Evolutionary conservation across 2,888 invertebrate species (phyloP).

Genomic region (Crematogaster levior): DNA sequence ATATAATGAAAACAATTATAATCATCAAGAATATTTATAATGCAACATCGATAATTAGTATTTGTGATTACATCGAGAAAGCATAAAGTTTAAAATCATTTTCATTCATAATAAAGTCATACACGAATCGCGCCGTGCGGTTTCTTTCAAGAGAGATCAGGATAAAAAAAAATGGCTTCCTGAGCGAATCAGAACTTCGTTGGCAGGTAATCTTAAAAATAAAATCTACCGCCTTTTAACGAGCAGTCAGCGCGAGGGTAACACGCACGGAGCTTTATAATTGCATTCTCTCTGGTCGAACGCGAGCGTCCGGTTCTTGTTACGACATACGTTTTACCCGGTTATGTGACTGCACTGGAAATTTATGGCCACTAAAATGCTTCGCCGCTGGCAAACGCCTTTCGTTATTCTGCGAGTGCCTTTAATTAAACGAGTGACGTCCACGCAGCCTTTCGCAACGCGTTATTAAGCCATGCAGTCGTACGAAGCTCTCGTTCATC

Average conservation of each 20-base stretch:
- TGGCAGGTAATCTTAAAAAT: conserved; percentile 28
- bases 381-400: conserved; percentile 36
- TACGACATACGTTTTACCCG: conserved; percentile 43
- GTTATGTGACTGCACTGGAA: conserved; percentile 43
- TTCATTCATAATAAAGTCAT: not conserved
- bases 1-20: not conserved
- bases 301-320: conserved; percentile 38
- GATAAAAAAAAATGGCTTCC: not conserved
- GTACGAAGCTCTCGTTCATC: not conserved
- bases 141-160: not conserved
- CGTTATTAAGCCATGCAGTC: conserved; percentile 2
- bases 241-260: conserved; percentile 9
- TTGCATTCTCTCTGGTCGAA: conserved; percentile 32
- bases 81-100: not conserved
- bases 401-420: conserved; percentile 43
- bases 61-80: not conserved
- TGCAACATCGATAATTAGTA: not conserved
- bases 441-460: conserved; percentile 6
- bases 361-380: conserved; percentile 48
- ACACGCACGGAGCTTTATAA: conserved; percentile 34
- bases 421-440: conserved; percentile 46
- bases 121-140: not conserved
- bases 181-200: conserved; percentile 5
- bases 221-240: conserved; percentile 34
- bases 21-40: not conserved